Conservation (phyloP, 2,888 invertebrate species). For the Caenorhabditis wallacei region DNA sequence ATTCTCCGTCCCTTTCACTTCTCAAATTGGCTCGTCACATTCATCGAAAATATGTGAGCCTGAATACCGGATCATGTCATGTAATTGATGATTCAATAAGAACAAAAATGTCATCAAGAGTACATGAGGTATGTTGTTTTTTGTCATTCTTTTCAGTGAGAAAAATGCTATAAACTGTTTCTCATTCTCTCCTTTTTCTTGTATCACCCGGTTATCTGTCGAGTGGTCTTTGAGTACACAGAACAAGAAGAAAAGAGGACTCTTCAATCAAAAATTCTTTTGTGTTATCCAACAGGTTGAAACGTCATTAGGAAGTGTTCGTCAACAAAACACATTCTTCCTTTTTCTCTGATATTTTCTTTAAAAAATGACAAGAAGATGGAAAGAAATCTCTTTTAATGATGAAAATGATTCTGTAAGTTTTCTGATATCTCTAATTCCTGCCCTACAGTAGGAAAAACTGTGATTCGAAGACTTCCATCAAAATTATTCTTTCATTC, state of each 20-base stretch:
- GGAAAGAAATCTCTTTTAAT: slow-evolving; percentile 5
- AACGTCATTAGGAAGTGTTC: slow-evolving; percentile 40
- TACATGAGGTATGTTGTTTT: slow-evolving; percentile 50
- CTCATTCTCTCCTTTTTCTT: slow-evolving; percentile 1
- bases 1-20: slow-evolving; percentile 29
- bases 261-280: slow-evolving; percentile 2
- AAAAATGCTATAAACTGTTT: slow-evolving; percentile 24
- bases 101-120: slow-evolving; percentile 39
- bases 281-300: slow-evolving; percentile 22
- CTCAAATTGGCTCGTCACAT: slow-evolving; percentile 57
- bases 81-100: slow-evolving; percentile 34
- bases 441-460: too few species aligned
- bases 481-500: too few species aligned
- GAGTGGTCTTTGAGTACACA: slow-evolving; percentile 34
- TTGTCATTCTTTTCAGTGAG: too few species aligned
- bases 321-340: slow-evolving; percentile 19
- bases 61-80: slow-evolving; percentile 58
- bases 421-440: neutral
- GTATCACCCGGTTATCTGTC: slow-evolving; percentile 21
- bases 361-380: slow-evolving; percentile 4
- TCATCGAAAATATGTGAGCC: slow-evolving; percentile 57
- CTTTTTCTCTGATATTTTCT: neutral
- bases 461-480: too few species aligned
- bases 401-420: slow-evolving; percentile 1
- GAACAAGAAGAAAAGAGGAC: neutral